Evolutionary conservation across 2,888 invertebrate species (phyloP).

Genomic region (Heteropelma amictum): DNA sequence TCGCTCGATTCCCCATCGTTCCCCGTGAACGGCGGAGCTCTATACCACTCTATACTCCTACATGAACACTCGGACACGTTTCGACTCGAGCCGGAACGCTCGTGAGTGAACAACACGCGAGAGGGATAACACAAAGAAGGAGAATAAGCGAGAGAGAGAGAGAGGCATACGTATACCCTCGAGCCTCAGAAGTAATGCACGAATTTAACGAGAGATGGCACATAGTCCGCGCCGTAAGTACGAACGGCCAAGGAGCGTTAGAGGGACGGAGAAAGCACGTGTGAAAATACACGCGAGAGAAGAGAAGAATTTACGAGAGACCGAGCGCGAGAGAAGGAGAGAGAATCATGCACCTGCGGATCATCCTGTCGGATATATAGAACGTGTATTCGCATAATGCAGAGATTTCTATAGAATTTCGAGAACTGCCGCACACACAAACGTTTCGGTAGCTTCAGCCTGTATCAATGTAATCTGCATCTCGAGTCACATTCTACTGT

Average conservation of each 20-base stretch:
- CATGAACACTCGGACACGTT: slow-evolving; percentile 54
- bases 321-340: background rate
- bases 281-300: slow-evolving; percentile 22
- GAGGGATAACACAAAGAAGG: background rate
- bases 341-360: slow-evolving; percentile 50
- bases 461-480: slow-evolving; percentile 27
- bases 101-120: slow-evolving; percentile 19
- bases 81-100: slow-evolving; percentile 32
- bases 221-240: slow-evolving; percentile 13
- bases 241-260: slow-evolving; percentile 25
- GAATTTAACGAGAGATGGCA: slow-evolving; percentile 52
- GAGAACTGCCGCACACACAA: slow-evolving; percentile 20
- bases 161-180: slow-evolving; percentile 3
- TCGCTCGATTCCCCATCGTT: background rate
- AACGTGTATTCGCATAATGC: slow-evolving; percentile 54
- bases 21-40: background rate
- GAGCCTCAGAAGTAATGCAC: slow-evolving; percentile 45
- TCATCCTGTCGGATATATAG: slow-evolving; percentile 51
- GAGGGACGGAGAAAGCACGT: slow-evolving; percentile 1
- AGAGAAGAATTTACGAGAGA: slow-evolving; percentile 31
- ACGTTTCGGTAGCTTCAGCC: background rate
- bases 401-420: slow-evolving; percentile 53
- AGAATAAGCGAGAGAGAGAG: background rate
- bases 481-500: slow-evolving; percentile 1
- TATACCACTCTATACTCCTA: background rate